Base-by-base conservation (phyloP, 2,113 vertebrate genomes). In the Bubalus kerabau region DNA sequence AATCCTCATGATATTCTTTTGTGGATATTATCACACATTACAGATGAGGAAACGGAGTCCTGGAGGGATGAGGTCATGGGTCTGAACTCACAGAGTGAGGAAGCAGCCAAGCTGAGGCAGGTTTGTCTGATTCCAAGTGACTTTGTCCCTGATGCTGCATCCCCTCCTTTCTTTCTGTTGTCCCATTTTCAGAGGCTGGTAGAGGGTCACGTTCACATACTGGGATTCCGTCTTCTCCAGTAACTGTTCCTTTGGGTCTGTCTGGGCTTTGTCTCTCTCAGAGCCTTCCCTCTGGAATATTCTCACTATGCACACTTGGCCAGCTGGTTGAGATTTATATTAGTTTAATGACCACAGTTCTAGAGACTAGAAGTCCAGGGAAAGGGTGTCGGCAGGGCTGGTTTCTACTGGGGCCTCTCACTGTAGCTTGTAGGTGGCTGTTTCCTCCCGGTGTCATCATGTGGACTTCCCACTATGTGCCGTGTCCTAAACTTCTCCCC, bases 201-300 rank as follows among this genome's bases (percentile, higher is more conserved):
- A 30, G n/a, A 59, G 36, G 1, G 12, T 6, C 15, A n/a, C 3
- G 17, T 24, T 30, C 40, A 46, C 0, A 48, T 2, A 0, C 0
- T 0, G 2, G 54, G 48, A 10, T 56, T n/a, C 60, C 11, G 60
- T 40, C 32, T 92, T 36, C 40, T 91, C 23, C 15, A 36, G 0
- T 5, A 46, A 36, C 50, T 32, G 2, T 21, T n/a, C 21, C 62
- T 83, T 7, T 21, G 52, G 43, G 24, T 19, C 48, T 48, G 17
- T 40, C 67, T 71, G 67, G 57, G 32, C 26, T 23, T 86, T 32
- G 30, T 6, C 12, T 62, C 59, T 78, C 54, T 83, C n/a, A 6
- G 32, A 12, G 50, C 17, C 50, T 40, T 54, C 78, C 57, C n/a
- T 92, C 13, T 56, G 56, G 71, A 62, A 71, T 30, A 19, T n/a